Evolutionary conservation across 2,888 invertebrate species (phyloP).

Genomic region (Phragmatobia fuliginosa): DNA sequence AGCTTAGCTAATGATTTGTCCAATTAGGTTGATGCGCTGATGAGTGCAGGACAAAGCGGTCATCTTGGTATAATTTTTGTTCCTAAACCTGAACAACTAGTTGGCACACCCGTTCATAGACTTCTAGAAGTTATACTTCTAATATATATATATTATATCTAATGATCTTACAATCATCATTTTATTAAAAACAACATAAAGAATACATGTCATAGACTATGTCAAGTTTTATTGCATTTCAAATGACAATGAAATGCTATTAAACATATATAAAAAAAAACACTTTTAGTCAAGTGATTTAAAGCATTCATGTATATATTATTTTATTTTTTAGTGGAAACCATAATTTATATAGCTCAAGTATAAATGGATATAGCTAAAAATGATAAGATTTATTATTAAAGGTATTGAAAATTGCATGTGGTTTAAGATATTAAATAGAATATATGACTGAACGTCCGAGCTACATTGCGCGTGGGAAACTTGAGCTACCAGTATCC

Average conservation of each 20-base stretch:
- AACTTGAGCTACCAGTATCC: conserved; percentile 63
- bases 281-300: conserved; percentile 6
- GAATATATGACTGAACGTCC: conserved; percentile 16
- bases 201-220: conserved; percentile 29
- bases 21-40: conserved; percentile 44
- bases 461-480: conserved; percentile 81
- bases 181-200: conserved; percentile 27
- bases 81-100: conserved; percentile 54
- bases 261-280: not conserved
- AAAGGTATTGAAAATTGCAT: conserved; percentile 42
- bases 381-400: not conserved
- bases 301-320: not conserved
- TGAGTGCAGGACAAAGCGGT: conserved; percentile 56
- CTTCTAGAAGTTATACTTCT: conserved; percentile 30
- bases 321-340: not conserved
- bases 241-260: conserved; percentile 9
- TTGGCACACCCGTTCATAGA: conserved; percentile 47
- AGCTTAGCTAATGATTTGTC: conserved; percentile 43
- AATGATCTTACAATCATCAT: conserved; percentile 28
- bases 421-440: conserved; percentile 36
- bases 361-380: not conserved
- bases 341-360: not conserved
- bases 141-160: conserved; percentile 31
- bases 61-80: conserved; percentile 59
- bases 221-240: conserved; percentile 25